Evolutionary conservation across 2,797 vertebrate species (phyloP).

Genomic region (Glyptemys insculpta): DNA sequence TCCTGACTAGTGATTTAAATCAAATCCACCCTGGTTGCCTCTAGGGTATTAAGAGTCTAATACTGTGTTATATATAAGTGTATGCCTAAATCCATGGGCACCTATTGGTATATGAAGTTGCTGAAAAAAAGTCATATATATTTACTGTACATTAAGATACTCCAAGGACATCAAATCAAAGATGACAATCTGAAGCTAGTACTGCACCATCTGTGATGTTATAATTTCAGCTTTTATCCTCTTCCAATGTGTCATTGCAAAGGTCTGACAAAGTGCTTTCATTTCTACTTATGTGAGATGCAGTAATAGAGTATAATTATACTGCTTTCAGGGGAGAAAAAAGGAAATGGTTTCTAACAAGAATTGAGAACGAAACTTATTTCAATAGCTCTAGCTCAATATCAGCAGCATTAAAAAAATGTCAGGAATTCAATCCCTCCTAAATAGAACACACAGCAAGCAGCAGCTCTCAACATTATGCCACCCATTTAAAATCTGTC

Average conservation of each 20-base stretch:
- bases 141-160: not conserved
- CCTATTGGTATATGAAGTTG: not conserved
- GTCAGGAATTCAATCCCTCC: not conserved
- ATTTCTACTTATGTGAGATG: rapidly evolving
- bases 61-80: not conserved
- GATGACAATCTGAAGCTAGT: not conserved
- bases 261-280: not conserved
- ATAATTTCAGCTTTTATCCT: not conserved
- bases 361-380: not conserved
- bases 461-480: not conserved
- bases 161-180: not conserved
- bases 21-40: not conserved
- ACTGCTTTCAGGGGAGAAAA: not conserved
- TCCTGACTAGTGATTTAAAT: too few relatives aligned
- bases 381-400: not conserved
- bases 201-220: not conserved
- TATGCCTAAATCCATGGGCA: not conserved
- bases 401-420: not conserved
- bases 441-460: not conserved
- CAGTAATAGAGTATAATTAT: not conserved
- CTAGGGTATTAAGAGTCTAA: not conserved
- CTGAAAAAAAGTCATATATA: not conserved
- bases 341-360: not conserved
- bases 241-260: not conserved
- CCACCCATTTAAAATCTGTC: not conserved